A percentile compares a stretch with the other conserved stretches of the same genome.
phyloP scores from a whole-genome alignment of 2,888 invertebrate genomes.

The Dyspetes luteomarginatus region DNA sequence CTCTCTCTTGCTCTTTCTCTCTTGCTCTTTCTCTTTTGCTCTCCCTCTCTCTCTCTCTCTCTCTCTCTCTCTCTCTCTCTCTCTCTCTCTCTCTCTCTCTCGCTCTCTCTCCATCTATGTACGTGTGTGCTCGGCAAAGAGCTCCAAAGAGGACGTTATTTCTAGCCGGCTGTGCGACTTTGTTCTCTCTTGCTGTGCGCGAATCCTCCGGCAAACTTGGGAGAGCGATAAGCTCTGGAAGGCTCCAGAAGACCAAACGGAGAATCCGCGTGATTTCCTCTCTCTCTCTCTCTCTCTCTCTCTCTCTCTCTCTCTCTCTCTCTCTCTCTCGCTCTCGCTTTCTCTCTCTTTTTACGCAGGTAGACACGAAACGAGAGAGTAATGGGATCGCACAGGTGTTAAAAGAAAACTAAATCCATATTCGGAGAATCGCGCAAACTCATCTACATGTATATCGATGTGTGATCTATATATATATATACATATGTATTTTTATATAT shows the following conservation, averaged over 20 bases:
- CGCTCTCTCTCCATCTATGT: background rate
- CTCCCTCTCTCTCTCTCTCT: too few species aligned
- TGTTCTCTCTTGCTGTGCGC: slow-evolving; percentile 18
- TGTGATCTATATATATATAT: background rate
- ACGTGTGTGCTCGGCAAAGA: background rate
- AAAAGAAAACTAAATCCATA: slow-evolving; percentile 47
- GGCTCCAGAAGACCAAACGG: background rate
- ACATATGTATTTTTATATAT: background rate
- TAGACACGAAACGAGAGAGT: slow-evolving; percentile 29
- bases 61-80: too few species aligned
- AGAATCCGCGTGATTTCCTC: slow-evolving; percentile 37
- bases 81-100: too few species aligned
- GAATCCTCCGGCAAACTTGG: background rate
- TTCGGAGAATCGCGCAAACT: slow-evolving; percentile 39
- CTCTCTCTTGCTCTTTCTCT: too few species aligned
- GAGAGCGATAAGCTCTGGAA: slow-evolving; percentile 38
- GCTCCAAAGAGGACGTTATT: background rate
- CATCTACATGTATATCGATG: slow-evolving; percentile 6
- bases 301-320: slow-evolving; percentile 43
- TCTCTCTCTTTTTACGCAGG: slow-evolving; percentile 26
- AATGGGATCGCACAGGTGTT: slow-evolving; percentile 43
- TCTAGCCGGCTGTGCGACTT: background rate
- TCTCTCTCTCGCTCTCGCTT: slow-evolving; percentile 33
- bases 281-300: slow-evolving; percentile 42
- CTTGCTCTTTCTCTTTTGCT: too few species aligned